Percentiles rank a stretch among this genome's conserved stretches.
These are phyloP conservation scores for Araneus ventricosus DNA, from an alignment of 1,140 invertebrate species.

Conservation along the genomic window DNA sequence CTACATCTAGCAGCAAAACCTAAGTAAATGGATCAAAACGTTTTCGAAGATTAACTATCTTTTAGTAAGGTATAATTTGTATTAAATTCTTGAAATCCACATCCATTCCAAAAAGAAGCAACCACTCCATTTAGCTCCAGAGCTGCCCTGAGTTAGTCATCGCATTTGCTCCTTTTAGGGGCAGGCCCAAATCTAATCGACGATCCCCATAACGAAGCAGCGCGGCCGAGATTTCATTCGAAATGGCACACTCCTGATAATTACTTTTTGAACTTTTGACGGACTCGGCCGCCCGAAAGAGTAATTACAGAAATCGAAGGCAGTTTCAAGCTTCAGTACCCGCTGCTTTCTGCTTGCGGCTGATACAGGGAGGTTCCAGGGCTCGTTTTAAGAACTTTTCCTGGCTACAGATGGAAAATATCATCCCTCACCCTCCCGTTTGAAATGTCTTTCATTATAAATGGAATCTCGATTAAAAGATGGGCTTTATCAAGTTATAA, in stretches of 20 bases:
- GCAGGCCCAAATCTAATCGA: background rate
- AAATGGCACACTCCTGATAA: background rate
- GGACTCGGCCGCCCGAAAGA: background rate
- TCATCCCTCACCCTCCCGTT: background rate
- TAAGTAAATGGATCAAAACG: too few species aligned
- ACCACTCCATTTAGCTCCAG: background rate
- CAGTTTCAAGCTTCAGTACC: background rate
- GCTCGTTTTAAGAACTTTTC: background rate
- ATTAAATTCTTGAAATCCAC: background rate
- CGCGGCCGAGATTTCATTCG: background rate
- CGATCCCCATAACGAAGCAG: background rate
- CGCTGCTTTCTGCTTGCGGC: background rate
- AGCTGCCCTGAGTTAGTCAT: background rate
- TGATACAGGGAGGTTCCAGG: background rate
- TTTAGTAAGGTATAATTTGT: background rate
- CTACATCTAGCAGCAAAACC: too few species aligned
- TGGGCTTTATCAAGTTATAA: too few species aligned
- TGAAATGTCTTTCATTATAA: background rate
- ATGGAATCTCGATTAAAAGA: background rate
- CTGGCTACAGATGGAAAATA: background rate
- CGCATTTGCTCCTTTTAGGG: background rate
- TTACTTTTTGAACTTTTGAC: slow-evolving; percentile 33
- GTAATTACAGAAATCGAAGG: slow-evolving; percentile 33
- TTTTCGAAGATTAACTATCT: too few species aligned
- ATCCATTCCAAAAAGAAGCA: background rate